A percentile compares a stretch with the other conserved stretches of the same genome.
phyloP scores from a whole-genome alignment of 1,140 invertebrate species.

The Brachionus calyciflorus region DNA sequence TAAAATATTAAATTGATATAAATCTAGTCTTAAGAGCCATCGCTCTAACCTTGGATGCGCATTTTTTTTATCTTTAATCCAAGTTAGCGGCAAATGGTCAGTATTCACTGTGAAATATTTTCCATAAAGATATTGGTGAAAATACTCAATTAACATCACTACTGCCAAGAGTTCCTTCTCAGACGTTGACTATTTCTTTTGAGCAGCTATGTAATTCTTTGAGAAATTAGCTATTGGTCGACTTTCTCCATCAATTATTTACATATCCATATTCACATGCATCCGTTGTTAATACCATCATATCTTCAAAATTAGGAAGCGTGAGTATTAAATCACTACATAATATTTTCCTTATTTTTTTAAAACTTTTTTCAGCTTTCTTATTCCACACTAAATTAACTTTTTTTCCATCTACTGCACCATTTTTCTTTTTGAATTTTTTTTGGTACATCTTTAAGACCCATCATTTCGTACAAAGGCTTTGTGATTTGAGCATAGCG shows the following conservation, averaged over 20 bases:
- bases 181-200: slow-evolving; percentile 52
- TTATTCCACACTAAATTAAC: no score
- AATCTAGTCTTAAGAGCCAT: background rate
- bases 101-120: slow-evolving; percentile 60
- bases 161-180: slow-evolving; percentile 57
- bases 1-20: slow-evolving; percentile 13
- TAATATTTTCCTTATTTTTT: no score
- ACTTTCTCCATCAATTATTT: background rate
- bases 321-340: no score
- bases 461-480: no score
- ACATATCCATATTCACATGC: no score
- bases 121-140: slow-evolving; percentile 60
- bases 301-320: no score
- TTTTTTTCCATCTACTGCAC: no score
- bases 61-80: slow-evolving; percentile 52
- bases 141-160: slow-evolving; percentile 58
- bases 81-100: slow-evolving; percentile 61
- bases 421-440: no score
- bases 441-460: no score
- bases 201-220: slow-evolving; percentile 2
- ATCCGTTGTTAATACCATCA: no score
- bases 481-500: slow-evolving; percentile 50
- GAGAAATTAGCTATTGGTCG: slow-evolving; percentile 9
- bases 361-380: no score
- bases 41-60: background rate